These are phyloP conservation scores for Umimayanthus kanabou DNA, from an alignment of 92 coral and sea anemone genomes.

Conservation along the genomic window DNA sequence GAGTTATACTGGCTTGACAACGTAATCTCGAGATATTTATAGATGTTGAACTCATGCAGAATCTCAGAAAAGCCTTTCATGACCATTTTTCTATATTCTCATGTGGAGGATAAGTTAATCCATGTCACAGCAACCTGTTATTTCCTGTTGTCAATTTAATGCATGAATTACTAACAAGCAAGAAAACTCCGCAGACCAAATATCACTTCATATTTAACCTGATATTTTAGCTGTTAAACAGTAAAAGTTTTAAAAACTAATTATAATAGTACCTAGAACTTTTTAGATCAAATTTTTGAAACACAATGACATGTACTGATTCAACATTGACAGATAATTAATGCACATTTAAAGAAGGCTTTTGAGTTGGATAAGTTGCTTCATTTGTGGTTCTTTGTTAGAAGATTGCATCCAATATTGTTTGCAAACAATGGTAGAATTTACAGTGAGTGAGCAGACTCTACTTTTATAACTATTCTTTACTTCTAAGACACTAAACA, in stretches of 20 bases:
- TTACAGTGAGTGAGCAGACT: neutral
- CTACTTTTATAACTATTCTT: no score
- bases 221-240: neutral
- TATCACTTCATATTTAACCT: neutral
- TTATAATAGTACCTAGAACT: neutral
- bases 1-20: neutral
- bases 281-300: neutral
- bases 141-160: neutral
- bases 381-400: neutral
- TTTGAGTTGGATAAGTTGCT: conserved; percentile 1
- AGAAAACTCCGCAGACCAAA: neutral
- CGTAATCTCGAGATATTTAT: neutral
- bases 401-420: neutral
- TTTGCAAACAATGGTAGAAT: neutral
- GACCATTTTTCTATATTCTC: no score
- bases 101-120: neutral
- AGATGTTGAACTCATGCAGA: neutral
- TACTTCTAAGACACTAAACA: neutral
- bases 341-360: neutral
- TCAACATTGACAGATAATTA: neutral
- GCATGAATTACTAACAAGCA: neutral
- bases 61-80: neutral
- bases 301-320: no score
- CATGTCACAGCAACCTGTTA: conserved; percentile 1
- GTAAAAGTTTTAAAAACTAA: no score